Conservation (phyloP, 2,113 vertebrate species). For the Xenotilapia caudafasciata region DNA sequence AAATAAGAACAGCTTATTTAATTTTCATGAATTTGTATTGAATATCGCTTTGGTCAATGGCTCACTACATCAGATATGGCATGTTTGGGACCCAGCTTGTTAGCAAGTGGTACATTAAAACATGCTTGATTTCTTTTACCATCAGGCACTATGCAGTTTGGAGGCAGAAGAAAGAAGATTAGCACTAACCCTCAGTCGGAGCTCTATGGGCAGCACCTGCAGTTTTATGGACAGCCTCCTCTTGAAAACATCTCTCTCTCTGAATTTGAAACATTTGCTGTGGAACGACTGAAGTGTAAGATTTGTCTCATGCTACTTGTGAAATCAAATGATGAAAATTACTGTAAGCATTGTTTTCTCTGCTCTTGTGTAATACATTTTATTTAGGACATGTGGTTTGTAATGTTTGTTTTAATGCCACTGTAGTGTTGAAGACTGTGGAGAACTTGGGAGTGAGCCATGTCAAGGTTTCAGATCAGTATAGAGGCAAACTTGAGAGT, state of each 20-base stretch:
- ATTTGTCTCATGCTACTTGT: background rate
- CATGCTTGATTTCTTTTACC: background rate
- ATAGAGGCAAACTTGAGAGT: constrained; percentile 66
- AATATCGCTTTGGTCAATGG: background rate
- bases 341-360: background rate
- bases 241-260: constrained; percentile 82
- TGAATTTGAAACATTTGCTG: constrained; percentile 88
- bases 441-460: constrained; percentile 87
- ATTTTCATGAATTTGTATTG: background rate
- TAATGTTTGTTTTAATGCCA: background rate
- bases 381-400: background rate
- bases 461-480: constrained; percentile 62
- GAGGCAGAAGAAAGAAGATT: constrained; percentile 43
- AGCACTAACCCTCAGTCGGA: constrained; percentile 51
- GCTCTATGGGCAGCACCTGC: constrained; percentile 80
- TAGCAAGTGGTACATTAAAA: background rate
- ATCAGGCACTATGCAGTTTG: constrained; percentile 60
- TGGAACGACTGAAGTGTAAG: constrained; percentile 89
- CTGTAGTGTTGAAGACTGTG: constrained; percentile 84
- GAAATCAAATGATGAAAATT: background rate
- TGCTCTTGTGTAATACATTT: background rate
- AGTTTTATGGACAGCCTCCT: constrained; percentile 87
- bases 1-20: background rate
- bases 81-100: background rate
- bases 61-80: background rate